phyloP scores from a whole-genome alignment of 2,797 vertebrate genomes.

The Coregonus ussuriensis region DNA sequence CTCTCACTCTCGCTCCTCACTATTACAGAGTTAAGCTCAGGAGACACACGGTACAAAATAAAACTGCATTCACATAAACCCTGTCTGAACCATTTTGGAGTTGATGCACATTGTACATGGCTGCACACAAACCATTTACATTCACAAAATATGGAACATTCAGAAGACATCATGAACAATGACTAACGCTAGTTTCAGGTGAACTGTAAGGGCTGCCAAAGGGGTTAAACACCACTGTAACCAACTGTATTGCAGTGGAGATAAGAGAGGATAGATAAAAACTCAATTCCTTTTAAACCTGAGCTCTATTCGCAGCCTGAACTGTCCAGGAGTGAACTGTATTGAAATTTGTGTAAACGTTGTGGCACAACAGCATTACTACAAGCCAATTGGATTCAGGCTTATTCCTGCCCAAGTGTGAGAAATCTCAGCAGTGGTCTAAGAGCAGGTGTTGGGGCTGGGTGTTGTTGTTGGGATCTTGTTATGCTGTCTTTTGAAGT shows the following conservation, averaged over 20 bases:
- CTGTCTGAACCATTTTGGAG: not conserved
- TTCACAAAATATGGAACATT: too few relatives aligned
- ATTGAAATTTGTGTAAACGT: not conserved
- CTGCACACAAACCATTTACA: not conserved
- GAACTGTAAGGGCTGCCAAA: too few relatives aligned
- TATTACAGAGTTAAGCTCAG: not conserved
- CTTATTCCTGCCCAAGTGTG: not conserved
- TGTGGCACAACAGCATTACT: not conserved
- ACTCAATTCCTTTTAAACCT: too few relatives aligned
- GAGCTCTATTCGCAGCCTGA: too few relatives aligned
- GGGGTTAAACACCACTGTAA: too few relatives aligned
- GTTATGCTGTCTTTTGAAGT: not conserved
- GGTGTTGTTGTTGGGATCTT: not conserved
- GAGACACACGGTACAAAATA: not conserved
- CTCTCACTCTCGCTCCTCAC: not conserved
- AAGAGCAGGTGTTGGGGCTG: not conserved
- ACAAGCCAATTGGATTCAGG: not conserved
- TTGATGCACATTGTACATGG: not conserved
- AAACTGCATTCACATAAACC: conserved; percentile 1
- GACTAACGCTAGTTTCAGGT: too few relatives aligned
- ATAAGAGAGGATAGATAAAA: not conserved
- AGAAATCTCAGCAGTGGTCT: not conserved
- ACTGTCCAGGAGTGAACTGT: not conserved
- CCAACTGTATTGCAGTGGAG: not conserved
- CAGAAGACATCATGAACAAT: too few relatives aligned